phyloP scores from a whole-genome alignment of 1,140 invertebrate species.

The Meteorus sp. region DNA sequence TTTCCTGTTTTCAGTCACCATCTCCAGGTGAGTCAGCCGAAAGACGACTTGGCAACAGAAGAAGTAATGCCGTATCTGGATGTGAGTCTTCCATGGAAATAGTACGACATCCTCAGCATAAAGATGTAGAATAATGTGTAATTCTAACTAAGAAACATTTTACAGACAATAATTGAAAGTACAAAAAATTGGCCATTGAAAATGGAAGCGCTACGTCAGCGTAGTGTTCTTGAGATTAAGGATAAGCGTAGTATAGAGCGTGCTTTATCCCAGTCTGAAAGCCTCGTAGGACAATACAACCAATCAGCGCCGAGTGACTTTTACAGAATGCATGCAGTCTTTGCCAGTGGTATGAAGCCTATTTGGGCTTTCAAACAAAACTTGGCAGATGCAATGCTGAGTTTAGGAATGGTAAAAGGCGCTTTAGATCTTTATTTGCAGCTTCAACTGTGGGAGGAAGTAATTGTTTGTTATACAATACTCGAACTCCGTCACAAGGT shows the following conservation, averaged over 20 bases:
- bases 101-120: too few species aligned
- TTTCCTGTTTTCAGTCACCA: slow-evolving; percentile 58
- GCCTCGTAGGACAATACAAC: slow-evolving; percentile 68
- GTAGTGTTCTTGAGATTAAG: slow-evolving; percentile 75
- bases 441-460: slow-evolving; percentile 89
- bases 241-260: slow-evolving; percentile 82
- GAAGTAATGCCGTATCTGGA: slow-evolving; percentile 79
- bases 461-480: slow-evolving; percentile 86
- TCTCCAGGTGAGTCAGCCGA: slow-evolving; percentile 71
- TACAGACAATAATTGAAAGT: slow-evolving; percentile 45
- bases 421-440: slow-evolving; percentile 84
- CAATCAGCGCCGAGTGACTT: slow-evolving; percentile 49
- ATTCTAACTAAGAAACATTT: slow-evolving; percentile 24
- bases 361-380: slow-evolving; percentile 76
- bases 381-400: slow-evolving; percentile 77
- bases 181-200: slow-evolving; percentile 71
- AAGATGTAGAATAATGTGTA: too few species aligned
- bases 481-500: slow-evolving; percentile 83
- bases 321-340: slow-evolving; percentile 63
- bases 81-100: slow-evolving; percentile 53
- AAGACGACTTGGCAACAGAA: slow-evolving; percentile 76
- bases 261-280: slow-evolving; percentile 83
- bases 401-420: slow-evolving; percentile 79
- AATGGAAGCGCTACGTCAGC: slow-evolving; percentile 68
- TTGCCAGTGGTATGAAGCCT: slow-evolving; percentile 68